Evolutionary conservation across 2,888 invertebrate genomes (phyloP).

Genomic region (Argyra leucocephala): DNA sequence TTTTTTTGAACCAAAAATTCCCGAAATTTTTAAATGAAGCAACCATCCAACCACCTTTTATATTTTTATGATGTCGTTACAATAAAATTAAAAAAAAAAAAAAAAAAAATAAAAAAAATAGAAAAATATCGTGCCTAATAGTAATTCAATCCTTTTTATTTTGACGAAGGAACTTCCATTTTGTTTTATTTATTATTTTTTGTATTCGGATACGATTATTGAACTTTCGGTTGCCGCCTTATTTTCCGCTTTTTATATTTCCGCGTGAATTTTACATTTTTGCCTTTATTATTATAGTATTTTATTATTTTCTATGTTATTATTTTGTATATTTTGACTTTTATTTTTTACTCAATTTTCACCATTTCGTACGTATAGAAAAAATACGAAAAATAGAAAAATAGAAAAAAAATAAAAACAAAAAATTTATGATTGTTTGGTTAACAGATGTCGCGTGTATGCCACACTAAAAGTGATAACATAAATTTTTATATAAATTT

Average conservation of each 20-base stretch:
- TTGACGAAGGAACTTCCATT: background rate
- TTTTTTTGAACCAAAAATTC: too few relatives aligned
- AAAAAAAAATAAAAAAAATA: too few relatives aligned
- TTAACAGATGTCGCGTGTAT: conserved; percentile 11
- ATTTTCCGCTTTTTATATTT: background rate
- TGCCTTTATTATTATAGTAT: background rate
- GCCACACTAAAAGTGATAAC: background rate
- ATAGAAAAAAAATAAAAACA: background rate
- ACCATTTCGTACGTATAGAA: background rate
- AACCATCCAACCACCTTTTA: background rate
- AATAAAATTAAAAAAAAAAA: too few relatives aligned
- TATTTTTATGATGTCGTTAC: background rate
- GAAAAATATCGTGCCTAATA: background rate
- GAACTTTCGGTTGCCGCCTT: background rate
- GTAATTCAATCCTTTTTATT: conserved; percentile 1
- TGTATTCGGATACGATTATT: background rate
- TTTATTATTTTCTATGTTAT: too few relatives aligned
- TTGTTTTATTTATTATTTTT: background rate
- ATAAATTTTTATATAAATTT: background rate
- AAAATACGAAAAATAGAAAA: too few relatives aligned
- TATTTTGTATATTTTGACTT: background rate
- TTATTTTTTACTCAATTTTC: background rate
- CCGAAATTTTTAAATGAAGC: too few relatives aligned
- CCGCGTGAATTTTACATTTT: background rate
- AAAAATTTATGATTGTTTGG: conserved; percentile 10